Conservation (phyloP, 37 sponge, comb jelly and placozoan genomes). For the Aplysina aerophoba region DNA sequence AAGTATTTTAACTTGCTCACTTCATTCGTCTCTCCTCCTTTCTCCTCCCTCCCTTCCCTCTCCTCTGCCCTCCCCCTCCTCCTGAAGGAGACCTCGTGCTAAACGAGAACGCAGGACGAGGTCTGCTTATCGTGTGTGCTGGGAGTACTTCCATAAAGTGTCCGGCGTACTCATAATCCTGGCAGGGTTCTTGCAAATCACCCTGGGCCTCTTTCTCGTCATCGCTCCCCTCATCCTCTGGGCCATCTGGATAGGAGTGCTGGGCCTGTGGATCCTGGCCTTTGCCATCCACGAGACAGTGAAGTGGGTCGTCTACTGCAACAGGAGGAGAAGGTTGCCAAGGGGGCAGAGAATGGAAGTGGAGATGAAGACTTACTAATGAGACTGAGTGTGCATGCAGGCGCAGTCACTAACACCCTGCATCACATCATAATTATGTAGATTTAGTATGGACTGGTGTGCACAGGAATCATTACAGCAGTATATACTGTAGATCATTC, state of each 20-base stretch:
- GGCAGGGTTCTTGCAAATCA: conserved; percentile 59
- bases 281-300: conserved; percentile 62
- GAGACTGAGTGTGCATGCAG: no score
- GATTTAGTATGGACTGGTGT: no score
- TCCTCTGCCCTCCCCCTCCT: no score
- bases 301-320: conserved; percentile 26
- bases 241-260: conserved; percentile 58
- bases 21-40: no score
- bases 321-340: not conserved
- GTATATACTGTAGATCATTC: no score
- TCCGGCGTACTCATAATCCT: conserved; percentile 49
- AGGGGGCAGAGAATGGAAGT: not conserved
- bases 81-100: conserved; percentile 47
- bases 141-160: conserved; percentile 59
- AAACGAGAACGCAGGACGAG: conserved; percentile 24
- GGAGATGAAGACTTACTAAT: conserved; percentile 4
- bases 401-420: no score
- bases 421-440: no score
- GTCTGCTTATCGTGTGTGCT: conserved; percentile 47
- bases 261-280: conserved; percentile 46
- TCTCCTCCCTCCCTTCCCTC: no score
- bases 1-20: no score
- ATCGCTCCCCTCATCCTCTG: conserved; percentile 58
- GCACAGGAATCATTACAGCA: no score
- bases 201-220: conserved; percentile 67